Percentiles rank a stretch among this genome's conserved stretches.
Evolutionary conservation across 2,113 vertebrate species (phyloP).

Genomic region (Brachyhypopomus occidentalis): DNA sequence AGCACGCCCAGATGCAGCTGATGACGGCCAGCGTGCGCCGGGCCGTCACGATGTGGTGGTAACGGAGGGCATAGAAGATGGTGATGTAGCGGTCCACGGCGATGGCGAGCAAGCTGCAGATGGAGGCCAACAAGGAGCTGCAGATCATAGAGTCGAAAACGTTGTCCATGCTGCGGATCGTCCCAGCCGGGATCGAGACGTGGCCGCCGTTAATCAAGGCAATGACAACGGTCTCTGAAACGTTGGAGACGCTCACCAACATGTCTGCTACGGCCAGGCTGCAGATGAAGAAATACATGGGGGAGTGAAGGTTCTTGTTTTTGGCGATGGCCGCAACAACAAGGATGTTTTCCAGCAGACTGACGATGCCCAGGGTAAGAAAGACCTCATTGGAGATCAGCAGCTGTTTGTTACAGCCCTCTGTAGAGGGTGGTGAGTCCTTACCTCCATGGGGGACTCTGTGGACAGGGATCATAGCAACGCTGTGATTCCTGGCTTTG

Average conservation of each 20-base stretch:
- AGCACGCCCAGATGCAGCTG: constrained; percentile 85
- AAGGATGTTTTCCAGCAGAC: constrained; percentile 89
- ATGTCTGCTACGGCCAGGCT: constrained; percentile 93
- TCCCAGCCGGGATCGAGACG: constrained; percentile 71
- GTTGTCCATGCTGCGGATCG: constrained; percentile 89
- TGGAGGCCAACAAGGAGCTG: constrained; percentile 91
- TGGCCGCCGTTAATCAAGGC: constrained; percentile 83
- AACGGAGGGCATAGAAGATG: constrained; percentile 93
- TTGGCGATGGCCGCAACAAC: constrained; percentile 88
- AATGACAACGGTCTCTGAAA: constrained; percentile 91
- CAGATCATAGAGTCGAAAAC: constrained; percentile 96
- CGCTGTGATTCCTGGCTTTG: constrained; percentile 75
- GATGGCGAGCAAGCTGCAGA: constrained; percentile 93
- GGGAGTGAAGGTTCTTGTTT: constrained; percentile 94
- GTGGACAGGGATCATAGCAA: constrained; percentile 45
- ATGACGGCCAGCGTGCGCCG: constrained; percentile 81
- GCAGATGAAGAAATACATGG: constrained; percentile 98
- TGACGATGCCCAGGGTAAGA: constrained; percentile 87
- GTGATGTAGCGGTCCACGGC: constrained; percentile 94
- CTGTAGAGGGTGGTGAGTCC: constrained; percentile 64
- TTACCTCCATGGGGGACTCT: constrained; percentile 64
- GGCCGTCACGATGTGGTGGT: constrained; percentile 91
- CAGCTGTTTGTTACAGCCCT: constrained; percentile 90
- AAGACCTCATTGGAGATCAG: constrained; percentile 91
- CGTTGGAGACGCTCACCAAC: constrained; percentile 93